Conservation (phyloP, 2,888 invertebrate species). For the Trachelus stipa region DNA sequence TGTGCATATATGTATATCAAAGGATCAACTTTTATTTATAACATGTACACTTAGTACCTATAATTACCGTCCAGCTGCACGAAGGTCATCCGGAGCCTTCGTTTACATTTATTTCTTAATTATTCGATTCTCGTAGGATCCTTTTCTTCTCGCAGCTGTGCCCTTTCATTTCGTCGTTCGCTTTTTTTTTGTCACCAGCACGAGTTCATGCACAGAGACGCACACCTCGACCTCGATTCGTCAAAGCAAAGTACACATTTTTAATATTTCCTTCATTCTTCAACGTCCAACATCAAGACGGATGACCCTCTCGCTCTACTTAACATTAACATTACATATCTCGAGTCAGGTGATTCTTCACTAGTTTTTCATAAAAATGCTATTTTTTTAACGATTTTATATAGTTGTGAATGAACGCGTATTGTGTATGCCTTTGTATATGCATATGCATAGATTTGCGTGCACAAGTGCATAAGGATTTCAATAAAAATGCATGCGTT, state of each 20-base stretch:
- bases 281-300: background rate
- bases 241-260: background rate
- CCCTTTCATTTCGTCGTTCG: background rate
- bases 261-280: background rate
- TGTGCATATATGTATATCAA: background rate
- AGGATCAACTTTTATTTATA: background rate
- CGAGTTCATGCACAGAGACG: background rate
- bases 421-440: conserved; percentile 5
- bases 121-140: too few relatives aligned
- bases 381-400: conserved; percentile 49
- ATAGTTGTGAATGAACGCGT: conserved; percentile 20
- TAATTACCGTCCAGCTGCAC: background rate
- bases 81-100: background rate
- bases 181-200: background rate
- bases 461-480: too few relatives aligned
- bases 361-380: conserved; percentile 53
- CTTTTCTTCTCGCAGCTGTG: too few relatives aligned
- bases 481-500: background rate
- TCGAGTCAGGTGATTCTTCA: conserved; percentile 39
- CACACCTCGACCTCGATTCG: background rate
- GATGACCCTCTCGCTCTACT: too few relatives aligned
- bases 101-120: too few relatives aligned
- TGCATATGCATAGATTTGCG: background rate
- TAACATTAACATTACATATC: conserved; percentile 16
- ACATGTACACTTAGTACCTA: background rate